phyloP scores from a whole-genome alignment of 2,888 invertebrate species.

The Tenodera sinensis region DNA sequence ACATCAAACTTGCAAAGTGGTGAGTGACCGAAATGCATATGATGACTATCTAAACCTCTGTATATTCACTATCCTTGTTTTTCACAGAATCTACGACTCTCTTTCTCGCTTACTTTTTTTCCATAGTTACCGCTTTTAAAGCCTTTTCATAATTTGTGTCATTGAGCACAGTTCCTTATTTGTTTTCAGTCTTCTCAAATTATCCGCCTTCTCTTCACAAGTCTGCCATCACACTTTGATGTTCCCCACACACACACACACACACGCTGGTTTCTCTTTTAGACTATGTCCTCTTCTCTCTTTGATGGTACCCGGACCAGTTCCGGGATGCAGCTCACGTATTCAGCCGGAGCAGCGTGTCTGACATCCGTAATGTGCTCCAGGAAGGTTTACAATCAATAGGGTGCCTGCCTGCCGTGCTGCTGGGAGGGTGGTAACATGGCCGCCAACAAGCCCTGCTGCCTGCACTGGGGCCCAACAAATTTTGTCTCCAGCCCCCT shows the following conservation, averaged over 20 bases:
- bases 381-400: slow-evolving; percentile 50
- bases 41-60: no score
- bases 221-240: background rate
- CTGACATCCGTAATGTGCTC: slow-evolving; percentile 56
- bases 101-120: background rate
- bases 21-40: no score
- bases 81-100: no score
- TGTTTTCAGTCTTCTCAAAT: background rate
- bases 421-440: slow-evolving; percentile 41
- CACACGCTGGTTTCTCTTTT: background rate
- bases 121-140: background rate
- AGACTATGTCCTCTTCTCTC: background rate
- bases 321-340: slow-evolving; percentile 55
- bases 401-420: slow-evolving; percentile 43
- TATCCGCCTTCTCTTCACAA: no score
- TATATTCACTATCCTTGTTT: no score
- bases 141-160: background rate
- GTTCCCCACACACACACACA: background rate
- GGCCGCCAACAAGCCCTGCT: slow-evolving; percentile 40
- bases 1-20: no score
- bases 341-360: slow-evolving; percentile 55
- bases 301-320: background rate
- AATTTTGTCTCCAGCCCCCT: background rate
- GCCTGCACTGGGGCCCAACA: background rate
- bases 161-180: background rate